Percentiles rank a stretch among this genome's conserved stretches.
phyloP scores from a whole-genome alignment of 2,888 invertebrate species.

The Nymphalis polychloros region DNA sequence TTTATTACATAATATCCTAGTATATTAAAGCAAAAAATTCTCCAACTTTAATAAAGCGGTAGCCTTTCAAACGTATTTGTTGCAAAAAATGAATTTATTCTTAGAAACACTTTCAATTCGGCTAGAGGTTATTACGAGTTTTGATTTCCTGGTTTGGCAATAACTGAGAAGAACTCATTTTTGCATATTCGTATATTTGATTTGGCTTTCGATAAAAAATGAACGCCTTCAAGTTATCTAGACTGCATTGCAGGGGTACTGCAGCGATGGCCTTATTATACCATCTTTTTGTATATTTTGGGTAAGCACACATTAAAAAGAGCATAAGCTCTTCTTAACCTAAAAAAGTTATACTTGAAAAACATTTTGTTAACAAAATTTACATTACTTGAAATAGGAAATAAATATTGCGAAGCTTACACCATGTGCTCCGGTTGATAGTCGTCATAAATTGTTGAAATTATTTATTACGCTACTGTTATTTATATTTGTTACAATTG shows the following conservation, averaged over 20 bases:
- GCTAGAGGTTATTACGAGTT: slow-evolving; percentile 34
- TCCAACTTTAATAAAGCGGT: slow-evolving; percentile 25
- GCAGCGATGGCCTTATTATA: slow-evolving; percentile 32
- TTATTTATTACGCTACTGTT: neutral
- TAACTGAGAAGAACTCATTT: slow-evolving; percentile 31
- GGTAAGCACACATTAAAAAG: neutral
- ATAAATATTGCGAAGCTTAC: neutral
- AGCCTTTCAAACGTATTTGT: slow-evolving; percentile 10
- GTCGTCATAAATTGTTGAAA: neutral
- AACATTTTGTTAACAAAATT: too few species aligned
- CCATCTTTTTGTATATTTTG: slow-evolving; percentile 10
- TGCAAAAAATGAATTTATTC: slow-evolving; percentile 28
- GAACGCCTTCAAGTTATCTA: slow-evolving; percentile 28
- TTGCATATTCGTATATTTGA: slow-evolving; percentile 34
- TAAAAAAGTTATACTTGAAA: too few species aligned
- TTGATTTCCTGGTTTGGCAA: slow-evolving; percentile 40
- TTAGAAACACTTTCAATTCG: slow-evolving; percentile 32
- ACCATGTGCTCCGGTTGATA: too few species aligned
- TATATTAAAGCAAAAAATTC: neutral
- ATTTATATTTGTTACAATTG: neutral
- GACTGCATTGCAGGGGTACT: slow-evolving; percentile 36
- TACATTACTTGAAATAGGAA: slow-evolving; percentile 14
- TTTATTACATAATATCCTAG: neutral
- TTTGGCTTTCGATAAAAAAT: slow-evolving; percentile 32
- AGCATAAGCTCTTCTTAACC: neutral